Conservation (phyloP, 2,797 vertebrate species). For the Halcyon badia region DNA sequence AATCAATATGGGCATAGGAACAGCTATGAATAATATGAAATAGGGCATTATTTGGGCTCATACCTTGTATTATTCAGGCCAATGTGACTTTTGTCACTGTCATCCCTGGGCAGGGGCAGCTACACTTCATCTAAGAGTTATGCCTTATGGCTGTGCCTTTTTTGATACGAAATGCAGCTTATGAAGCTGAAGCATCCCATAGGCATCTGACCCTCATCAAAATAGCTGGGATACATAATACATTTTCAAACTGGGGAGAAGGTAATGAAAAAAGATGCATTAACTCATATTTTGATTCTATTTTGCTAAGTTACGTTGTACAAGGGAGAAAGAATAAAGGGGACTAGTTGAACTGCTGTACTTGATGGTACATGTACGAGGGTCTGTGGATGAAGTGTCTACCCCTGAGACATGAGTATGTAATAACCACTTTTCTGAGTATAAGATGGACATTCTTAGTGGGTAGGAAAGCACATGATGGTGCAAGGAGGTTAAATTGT, state of each 20-base stretch:
- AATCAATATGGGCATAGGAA: background rate
- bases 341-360: background rate
- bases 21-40: background rate
- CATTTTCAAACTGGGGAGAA: background rate
- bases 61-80: background rate
- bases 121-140: background rate
- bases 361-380: background rate
- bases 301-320: background rate
- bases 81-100: background rate
- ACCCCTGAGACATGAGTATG: background rate
- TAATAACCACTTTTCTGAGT: background rate
- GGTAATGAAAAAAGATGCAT: slow-evolving; percentile 19
- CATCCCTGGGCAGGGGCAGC: background rate
- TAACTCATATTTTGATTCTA: slow-evolving; percentile 20
- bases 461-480: background rate
- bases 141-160: background rate
- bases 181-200: background rate
- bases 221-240: background rate
- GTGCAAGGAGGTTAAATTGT: background rate
- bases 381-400: background rate
- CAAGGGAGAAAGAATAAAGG: background rate
- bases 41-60: background rate
- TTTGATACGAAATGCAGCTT: slow-evolving; percentile 25
- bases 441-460: slow-evolving; percentile 2
- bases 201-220: background rate